A percentile compares a stretch with the other conserved stretches of the same genome.
Conservation (phyloP, 2,113 vertebrate species). For the Cochlearius cochlearius region DNA sequence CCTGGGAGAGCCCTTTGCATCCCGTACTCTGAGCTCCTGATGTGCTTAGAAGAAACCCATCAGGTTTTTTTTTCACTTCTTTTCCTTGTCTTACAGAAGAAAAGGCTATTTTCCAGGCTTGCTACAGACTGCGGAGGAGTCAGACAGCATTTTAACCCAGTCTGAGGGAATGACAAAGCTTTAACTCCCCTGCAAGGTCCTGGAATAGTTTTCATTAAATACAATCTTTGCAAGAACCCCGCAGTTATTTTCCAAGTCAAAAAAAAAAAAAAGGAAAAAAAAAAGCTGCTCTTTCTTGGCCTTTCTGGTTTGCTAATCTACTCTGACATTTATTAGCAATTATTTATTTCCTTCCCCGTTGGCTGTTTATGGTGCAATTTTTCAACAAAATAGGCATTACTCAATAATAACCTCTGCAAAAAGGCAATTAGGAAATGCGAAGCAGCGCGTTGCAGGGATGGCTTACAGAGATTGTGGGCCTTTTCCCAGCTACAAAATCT, state of each 20-base stretch:
- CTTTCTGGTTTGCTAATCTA: not conserved
- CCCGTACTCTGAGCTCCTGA: not conserved
- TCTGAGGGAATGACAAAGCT: slow-evolving; percentile 30
- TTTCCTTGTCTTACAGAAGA: not conserved
- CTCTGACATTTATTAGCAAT: slow-evolving; percentile 23
- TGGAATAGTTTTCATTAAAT: not conserved
- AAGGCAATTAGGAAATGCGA: slow-evolving; percentile 38
- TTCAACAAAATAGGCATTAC: slow-evolving; percentile 31
- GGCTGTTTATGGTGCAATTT: slow-evolving; percentile 21
- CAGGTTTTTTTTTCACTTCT: not conserved
- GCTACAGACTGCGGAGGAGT: not conserved
- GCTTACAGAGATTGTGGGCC: not conserved
- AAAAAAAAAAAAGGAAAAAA: not conserved
- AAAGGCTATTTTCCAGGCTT: not conserved
- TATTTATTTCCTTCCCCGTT: slow-evolving; percentile 25
- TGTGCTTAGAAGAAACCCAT: not conserved
- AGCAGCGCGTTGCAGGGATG: not conserved
- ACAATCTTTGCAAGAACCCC: not conserved
- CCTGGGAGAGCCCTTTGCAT: not conserved
- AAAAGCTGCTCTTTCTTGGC: not conserved
- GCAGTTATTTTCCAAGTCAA: not conserved
- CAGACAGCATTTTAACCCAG: not conserved
- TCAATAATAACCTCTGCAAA: slow-evolving; percentile 36
- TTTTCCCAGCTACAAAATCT: not conserved
- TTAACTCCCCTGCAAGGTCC: not conserved